phyloP scores from a whole-genome alignment of 2,113 vertebrate genomes.

The Xenopus borealis region DNA sequence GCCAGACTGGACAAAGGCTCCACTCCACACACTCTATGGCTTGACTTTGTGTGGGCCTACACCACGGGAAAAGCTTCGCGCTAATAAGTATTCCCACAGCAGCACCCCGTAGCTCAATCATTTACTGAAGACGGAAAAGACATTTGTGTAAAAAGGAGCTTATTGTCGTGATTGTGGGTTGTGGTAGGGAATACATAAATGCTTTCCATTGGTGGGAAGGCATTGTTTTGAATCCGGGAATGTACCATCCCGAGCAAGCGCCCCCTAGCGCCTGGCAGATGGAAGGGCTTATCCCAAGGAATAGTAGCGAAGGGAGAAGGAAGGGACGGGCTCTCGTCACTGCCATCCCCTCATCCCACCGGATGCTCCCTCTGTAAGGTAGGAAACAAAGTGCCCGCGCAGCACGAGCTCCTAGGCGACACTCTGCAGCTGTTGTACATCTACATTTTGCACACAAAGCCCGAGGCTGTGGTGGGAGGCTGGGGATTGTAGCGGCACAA shows the following conservation, averaged over 20 bases:
- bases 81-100: no score
- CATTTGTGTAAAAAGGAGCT: no score
- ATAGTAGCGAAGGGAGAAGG: not conserved
- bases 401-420: not conserved
- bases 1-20: no score
- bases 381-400: not conserved
- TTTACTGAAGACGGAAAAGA: no score
- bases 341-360: conserved; percentile 47
- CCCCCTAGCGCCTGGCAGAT: conserved; percentile 16
- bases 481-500: not conserved
- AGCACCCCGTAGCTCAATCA: no score
- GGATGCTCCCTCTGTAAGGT: conserved; percentile 45
- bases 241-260: not conserved
- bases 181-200: no score
- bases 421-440: conserved; percentile 45
- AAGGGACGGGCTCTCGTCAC: conserved; percentile 28
- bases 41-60: no score
- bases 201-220: no score
- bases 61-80: no score
- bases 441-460: not conserved
- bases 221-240: no score
- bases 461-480: not conserved
- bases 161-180: no score
- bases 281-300: conserved; percentile 1
- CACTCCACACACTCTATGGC: no score